Evolutionary conservation across 1,140 invertebrate species (phyloP), one percentile per base, ranked within the genome.

Genomic region (Drosophila cardini): DNA sequence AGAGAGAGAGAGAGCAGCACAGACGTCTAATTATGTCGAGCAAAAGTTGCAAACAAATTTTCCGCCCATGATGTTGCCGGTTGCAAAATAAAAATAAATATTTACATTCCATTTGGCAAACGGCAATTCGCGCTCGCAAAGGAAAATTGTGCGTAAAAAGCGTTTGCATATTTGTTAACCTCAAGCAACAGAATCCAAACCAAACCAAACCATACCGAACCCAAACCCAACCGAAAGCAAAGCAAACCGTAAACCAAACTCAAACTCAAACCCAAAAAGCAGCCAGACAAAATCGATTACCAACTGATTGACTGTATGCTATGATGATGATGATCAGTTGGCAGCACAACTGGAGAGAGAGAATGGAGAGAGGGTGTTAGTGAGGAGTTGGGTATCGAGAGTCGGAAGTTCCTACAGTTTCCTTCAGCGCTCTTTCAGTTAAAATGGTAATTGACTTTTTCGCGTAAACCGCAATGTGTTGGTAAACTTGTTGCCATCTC

Each of bases 401-500:
- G 36, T 38, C 36, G 36, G 36, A 11, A 38, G 36, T 11, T 38
- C 10, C 36, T 38, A 38, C 36, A 38, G 21, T 15, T 32, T 21
- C 9, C 55, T 58, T 7, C 15, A 43, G 32, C n/a, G 65, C 50
- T 76, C 80, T 83, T 73, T 52, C 83, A 71, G 82, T 86, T 86
- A 87, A 86, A 86, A 83, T 86, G 83, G 83, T 86, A 86, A 86
- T 86, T 86, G 83, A 86, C 83, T 86, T 86, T 86, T 86, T 78
- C 79, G 83, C 84, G 69, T 69, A 79, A 26, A 86, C 83, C 83
- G 84, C 83, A 86, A 80, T 86, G 83, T 89, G 84, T 86, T 82
- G 83, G 84, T 79, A 86, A 79, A 86, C 82, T 86, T 86, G 82
- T 86, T 86, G 82, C 84, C 83, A 72, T 75, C 71, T 79, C 74